Evolutionary conservation across 2,113 vertebrate species (phyloP), one percentile per base, ranked within the genome.

Genomic region (Ceuthmochares aereus): DNA sequence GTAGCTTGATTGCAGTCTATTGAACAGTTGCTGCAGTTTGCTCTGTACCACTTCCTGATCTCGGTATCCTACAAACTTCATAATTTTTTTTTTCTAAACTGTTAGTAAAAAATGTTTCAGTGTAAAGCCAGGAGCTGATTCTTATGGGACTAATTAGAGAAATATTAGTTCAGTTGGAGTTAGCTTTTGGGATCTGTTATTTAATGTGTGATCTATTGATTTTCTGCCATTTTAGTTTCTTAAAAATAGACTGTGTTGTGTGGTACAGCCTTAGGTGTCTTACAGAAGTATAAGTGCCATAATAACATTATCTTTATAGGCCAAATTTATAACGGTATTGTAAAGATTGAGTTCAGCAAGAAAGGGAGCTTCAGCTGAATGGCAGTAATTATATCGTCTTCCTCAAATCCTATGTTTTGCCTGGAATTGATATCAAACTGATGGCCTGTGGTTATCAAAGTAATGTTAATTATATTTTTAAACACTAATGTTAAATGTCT

Each of bases 321-420:
- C 22, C 62, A 45, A 60, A 36, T 30, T 69, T 59, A 29, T 40
- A 52, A 51, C 22, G 23, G 42, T 1, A 0, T 36, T 1, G 2
- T 74, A 19, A 79, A 75, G 72, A 18, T 11, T 29, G 68, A 29
- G 29, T 78, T 87, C 74, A 49, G 32, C 26, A 15, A 51, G 40
- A 76, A 25, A 17, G 9, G 12, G 26, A 79, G 27, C 34, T 63
- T 78, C 17, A 37, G 18, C 26, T 62, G 60, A 74, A 54, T 74
- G 43, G 23, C 14, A 7, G 5, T 22, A 67, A 36, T 49, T 89
- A 15, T 6, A 4, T 32, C 32, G 36, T 17, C 6, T 49, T 73
- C 36, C 15, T 76, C 27, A n/a, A 13, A 25, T 86, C 14, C 30
- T 75, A 9, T 42, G 4, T 47, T 87, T 89, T 82, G 23, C 23